phyloP scores from a whole-genome alignment of 1,140 invertebrate species.

The Bombus affinis region DNA sequence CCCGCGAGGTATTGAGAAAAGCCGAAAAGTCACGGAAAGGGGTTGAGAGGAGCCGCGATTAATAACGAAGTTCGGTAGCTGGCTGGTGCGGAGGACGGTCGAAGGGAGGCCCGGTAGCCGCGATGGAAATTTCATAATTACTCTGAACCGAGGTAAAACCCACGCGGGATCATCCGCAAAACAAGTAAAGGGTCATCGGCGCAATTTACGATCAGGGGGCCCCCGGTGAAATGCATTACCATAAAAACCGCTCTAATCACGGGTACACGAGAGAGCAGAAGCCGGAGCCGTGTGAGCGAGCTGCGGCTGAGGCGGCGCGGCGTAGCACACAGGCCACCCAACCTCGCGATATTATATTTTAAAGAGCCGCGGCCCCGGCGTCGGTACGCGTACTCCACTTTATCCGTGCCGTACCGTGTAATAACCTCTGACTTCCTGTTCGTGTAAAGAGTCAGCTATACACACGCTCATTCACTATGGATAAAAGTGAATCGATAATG shows the following conservation, averaged over 20 bases:
- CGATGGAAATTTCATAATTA: conserved; percentile 56
- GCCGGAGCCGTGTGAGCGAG: not conserved
- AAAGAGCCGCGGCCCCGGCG: conserved; percentile 51
- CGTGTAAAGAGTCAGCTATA: conserved; percentile 62
- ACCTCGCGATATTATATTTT: conserved; percentile 65
- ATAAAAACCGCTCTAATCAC: conserved; percentile 66
- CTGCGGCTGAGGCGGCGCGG: not conserved
- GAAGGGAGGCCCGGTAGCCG: conserved; percentile 8
- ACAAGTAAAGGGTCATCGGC: conserved; percentile 46
- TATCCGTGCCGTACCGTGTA: conserved; percentile 64
- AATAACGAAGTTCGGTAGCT: conserved; percentile 32
- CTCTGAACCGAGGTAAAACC: conserved; percentile 39
- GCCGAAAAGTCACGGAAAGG: not conserved
- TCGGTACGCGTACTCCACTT: conserved; percentile 59
- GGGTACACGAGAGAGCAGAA: conserved; percentile 34
- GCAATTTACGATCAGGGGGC: conserved; percentile 38
- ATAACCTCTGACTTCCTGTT: conserved; percentile 68
- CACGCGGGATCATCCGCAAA: conserved; percentile 38
- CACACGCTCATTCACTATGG: conserved; percentile 57
- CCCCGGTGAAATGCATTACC: conserved; percentile 57
- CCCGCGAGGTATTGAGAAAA: not conserved
- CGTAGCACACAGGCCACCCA: conserved; percentile 14
- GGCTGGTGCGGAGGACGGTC: no score
- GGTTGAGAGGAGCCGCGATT: not conserved
- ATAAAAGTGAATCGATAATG: conserved; percentile 74